Conservation (phyloP, 2,797 vertebrate species). For the Melanotaenia nigrans region DNA sequence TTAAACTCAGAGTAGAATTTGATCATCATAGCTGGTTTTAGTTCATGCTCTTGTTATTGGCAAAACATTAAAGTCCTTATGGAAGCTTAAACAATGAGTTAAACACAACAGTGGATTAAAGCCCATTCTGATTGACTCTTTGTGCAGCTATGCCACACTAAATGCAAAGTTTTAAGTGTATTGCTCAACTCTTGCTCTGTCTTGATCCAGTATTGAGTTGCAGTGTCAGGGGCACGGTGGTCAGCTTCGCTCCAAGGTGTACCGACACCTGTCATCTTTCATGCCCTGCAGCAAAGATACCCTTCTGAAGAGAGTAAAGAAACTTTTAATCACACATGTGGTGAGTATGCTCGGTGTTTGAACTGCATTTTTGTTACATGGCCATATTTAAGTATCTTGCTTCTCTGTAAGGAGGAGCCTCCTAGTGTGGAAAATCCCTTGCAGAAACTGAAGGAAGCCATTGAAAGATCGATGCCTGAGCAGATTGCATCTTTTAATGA, state of each 20-base stretch:
- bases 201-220: conserved; percentile 85
- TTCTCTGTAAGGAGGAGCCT: conserved; percentile 27
- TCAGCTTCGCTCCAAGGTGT: conserved; percentile 88
- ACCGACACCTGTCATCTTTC: conserved; percentile 90
- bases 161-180: neutral
- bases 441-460: conserved; percentile 89
- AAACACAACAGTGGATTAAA: neutral
- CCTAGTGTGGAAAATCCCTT: conserved; percentile 68
- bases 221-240: conserved; percentile 87
- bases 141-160: neutral
- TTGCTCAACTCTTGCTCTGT: neutral
- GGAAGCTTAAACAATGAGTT: neutral
- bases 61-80: too few species aligned
- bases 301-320: conserved; percentile 89
- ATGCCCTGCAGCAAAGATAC: conserved; percentile 93
- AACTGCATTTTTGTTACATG: neutral
- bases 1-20: neutral
- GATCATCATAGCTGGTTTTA: too few species aligned
- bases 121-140: neutral
- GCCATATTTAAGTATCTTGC: neutral
- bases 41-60: too few species aligned
- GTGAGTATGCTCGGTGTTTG: conserved; percentile 32
- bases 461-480: conserved; percentile 90
- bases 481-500: conserved; percentile 90
- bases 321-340: conserved; percentile 85